Evolutionary conservation across 2,113 vertebrate genomes (phyloP), one percentile per base, ranked within the genome.

Genomic region (Phalacrocorax carbo): DNA sequence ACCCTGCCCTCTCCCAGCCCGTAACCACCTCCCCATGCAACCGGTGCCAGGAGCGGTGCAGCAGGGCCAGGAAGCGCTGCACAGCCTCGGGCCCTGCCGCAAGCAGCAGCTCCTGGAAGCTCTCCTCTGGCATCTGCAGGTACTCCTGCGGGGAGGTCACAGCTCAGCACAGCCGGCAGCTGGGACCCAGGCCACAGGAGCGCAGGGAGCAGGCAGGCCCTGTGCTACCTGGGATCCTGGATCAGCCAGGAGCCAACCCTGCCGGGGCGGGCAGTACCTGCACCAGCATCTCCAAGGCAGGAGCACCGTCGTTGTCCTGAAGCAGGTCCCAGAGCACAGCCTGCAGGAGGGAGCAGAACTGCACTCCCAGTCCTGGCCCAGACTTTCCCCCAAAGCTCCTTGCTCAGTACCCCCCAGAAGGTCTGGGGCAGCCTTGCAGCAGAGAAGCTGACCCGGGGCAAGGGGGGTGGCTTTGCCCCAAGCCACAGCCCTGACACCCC

Each of bases 321-420:
- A 99, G 98, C 82, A 99, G 98, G 86, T 99, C 98, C 98, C 98
- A 98, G 55, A 99, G 92, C 80, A 99, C 95, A 13, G 98, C 98
- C 99, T 99, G 96, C 93, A 79, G 75, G 36, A 81, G 86, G 60
- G 94, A 77, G 64, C 22, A 42, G 44, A 22, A 36, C 4, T 29
- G 34, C 11, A 23, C n/a, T 60, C 14, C 30, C 4, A 29, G 23
- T 23, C 57, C 46, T 3, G 10, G 38, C 58, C 44, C 44, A 26
- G 26, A 70, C 51, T 18, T 32, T 75, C 25, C 26, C 66, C 34
- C 42, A 29, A 34, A 11, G 13, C 30, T 34, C 11, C 70, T 30
- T 13, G 21, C 44, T n/a, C 34, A 29, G 3, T 11, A 18, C 51
- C 62, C 22, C 36, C 32, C 26, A 13, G 36, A 2, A 1, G 11